Conservation (phyloP, 1,140 invertebrate species). For the Drosophila tani region DNA sequence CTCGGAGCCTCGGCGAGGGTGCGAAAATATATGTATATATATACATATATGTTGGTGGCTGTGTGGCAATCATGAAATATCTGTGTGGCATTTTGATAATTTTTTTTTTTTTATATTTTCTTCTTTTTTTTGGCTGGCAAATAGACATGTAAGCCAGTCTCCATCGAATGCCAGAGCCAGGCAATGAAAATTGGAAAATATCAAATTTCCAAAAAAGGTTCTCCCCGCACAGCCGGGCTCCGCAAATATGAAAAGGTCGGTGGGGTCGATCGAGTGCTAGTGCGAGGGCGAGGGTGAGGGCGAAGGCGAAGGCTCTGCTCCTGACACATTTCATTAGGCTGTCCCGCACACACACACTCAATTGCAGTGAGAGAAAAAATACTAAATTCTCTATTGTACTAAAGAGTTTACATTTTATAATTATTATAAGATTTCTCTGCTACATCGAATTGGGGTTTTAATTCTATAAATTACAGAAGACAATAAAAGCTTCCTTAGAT, state of each 20-base stretch:
- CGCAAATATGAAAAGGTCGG: constrained; percentile 48
- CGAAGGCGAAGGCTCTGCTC: constrained; percentile 45
- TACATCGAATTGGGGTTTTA: no score
- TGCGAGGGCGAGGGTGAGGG: constrained; percentile 23
- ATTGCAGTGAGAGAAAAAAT: not conserved
- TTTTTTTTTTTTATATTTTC: constrained; percentile 49
- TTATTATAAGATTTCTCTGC: no score
- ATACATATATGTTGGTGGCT: constrained; percentile 13
- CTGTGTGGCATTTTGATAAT: constrained; percentile 62
- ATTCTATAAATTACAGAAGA: no score
- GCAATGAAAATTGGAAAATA: constrained; percentile 83
- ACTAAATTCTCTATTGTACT: not conserved
- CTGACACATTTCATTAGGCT: constrained; percentile 81
- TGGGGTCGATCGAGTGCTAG: constrained; percentile 58
- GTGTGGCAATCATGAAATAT: constrained; percentile 40
- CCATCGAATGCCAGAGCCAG: constrained; percentile 59
- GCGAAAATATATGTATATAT: constrained; percentile 49
- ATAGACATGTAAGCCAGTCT: constrained; percentile 61
- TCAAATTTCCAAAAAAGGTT: constrained; percentile 69
- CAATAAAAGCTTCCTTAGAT: no score
- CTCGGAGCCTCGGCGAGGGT: constrained; percentile 41
- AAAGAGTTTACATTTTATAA: no score
- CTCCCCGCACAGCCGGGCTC: constrained; percentile 6
- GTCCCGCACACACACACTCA: constrained; percentile 34
- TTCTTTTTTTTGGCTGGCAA: constrained; percentile 10